Conservation (phyloP, 1,140 invertebrate genomes). For the Conus betulinus region DNA sequence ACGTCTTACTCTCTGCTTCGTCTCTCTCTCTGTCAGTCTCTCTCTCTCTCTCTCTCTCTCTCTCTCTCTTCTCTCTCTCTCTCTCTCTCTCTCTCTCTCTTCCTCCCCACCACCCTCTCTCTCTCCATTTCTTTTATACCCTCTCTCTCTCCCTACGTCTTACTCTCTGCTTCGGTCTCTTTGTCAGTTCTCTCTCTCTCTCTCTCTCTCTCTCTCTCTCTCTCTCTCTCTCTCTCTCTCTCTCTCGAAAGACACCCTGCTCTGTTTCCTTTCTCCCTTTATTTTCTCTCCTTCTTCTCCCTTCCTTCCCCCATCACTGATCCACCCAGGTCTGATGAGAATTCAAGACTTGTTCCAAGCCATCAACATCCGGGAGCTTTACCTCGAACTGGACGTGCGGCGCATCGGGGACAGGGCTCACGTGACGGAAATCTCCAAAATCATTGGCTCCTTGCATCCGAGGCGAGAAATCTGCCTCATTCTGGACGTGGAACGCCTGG, state of each 20-base stretch:
- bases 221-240: neutral
- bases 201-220: neutral
- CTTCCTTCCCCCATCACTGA: neutral
- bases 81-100: no score
- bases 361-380: constrained; percentile 37
- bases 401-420: constrained; percentile 32
- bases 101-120: no score
- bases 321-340: constrained; percentile 37
- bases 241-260: neutral
- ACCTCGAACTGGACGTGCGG: constrained; percentile 42
- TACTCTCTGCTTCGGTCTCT: neutral
- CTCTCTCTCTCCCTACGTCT: neutral
- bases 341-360: constrained; percentile 46
- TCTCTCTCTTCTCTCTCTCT: no score
- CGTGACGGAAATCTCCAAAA: constrained; percentile 22
- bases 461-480: constrained; percentile 18
- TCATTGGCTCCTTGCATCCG: constrained; percentile 30
- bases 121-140: no score
- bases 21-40: neutral
- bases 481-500: constrained; percentile 11
- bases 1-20: neutral
- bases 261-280: neutral
- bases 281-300: neutral
- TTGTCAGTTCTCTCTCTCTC: neutral
- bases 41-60: neutral